Base-by-base conservation (phyloP, 1,140 invertebrate genomes). In the Zaprionus davidi region DNA sequence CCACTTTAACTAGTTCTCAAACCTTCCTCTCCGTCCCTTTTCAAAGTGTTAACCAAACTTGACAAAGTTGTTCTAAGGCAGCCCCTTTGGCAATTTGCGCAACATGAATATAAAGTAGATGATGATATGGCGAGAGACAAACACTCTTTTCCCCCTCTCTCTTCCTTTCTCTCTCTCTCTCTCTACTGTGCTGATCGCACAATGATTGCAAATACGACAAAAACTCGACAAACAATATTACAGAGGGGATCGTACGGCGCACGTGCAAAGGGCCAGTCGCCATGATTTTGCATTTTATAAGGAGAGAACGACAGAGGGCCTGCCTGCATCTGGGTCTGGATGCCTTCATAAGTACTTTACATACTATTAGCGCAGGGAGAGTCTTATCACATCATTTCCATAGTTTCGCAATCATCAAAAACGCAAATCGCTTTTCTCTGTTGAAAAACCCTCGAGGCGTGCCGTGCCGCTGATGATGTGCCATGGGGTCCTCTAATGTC, bases 401-500 rank as follows among this genome's bases (percentile, higher is more conserved):
- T 79, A 68, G 68, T 71, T 79, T 78, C 69, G 78, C 78, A 83
- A 81, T 85, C 82, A 85, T 84, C 78, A 84, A 78, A 84, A 78
- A 59, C 58, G 63, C 78, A 86, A 82, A 88, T 78, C 72, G 79
- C 15, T 66, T 72, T 57, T 46, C 38, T 34, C 9, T 58, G 44
- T 49, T 49, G 41, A 34, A 63, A 59, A 69, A 26, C 82, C 69
- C 76, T 68, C 20, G 41, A 65, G 77, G 60, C 72, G 59, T 75
- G 72, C 34, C 65, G 7, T 28, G 28, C 28, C 28, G 6, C 7
- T 41, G 57, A 13, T 12, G 31, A 17, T 26, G 57, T 64, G 46
- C 62, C 66, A 34, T 15, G 44, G 69, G 72, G 55, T 69, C 49
- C 81, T 59, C 64, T 85, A 86, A 86, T 86, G 83, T 86, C 83